phyloP scores from a whole-genome alignment of 2,113 vertebrate genomes.

The Ailuropoda melanoleuca region DNA sequence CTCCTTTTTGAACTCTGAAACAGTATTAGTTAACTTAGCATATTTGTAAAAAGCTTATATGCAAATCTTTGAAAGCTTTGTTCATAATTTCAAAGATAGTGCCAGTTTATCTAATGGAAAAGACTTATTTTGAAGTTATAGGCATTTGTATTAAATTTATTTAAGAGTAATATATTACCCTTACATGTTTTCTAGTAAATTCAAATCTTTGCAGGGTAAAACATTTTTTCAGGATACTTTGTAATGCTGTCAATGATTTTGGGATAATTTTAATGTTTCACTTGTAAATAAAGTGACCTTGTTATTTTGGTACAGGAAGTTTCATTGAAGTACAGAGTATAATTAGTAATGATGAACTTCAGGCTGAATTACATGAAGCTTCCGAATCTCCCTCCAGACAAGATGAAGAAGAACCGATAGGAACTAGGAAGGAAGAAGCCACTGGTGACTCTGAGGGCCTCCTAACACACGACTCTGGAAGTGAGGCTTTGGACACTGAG shows the following conservation, averaged over 20 bases:
- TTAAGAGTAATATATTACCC: background rate
- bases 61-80: background rate
- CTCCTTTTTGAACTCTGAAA: background rate
- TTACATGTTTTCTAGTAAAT: background rate
- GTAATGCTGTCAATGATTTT: background rate
- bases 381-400: background rate
- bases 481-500: background rate
- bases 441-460: background rate
- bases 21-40: background rate
- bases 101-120: background rate
- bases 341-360: slow-evolving; percentile 52
- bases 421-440: background rate
- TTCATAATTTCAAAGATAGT: background rate
- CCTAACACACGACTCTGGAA: slow-evolving; percentile 35
- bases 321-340: slow-evolving; percentile 86
- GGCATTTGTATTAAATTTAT: background rate
- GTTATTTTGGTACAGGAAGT: slow-evolving; percentile 80
- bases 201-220: background rate
- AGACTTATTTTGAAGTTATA: background rate
- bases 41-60: background rate
- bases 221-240: background rate
- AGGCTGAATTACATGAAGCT: background rate
- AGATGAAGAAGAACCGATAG: background rate
- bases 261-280: background rate
- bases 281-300: background rate